phyloP scores from a whole-genome alignment of 2,113 vertebrate genomes.

The Scalopus aquaticus region DNA sequence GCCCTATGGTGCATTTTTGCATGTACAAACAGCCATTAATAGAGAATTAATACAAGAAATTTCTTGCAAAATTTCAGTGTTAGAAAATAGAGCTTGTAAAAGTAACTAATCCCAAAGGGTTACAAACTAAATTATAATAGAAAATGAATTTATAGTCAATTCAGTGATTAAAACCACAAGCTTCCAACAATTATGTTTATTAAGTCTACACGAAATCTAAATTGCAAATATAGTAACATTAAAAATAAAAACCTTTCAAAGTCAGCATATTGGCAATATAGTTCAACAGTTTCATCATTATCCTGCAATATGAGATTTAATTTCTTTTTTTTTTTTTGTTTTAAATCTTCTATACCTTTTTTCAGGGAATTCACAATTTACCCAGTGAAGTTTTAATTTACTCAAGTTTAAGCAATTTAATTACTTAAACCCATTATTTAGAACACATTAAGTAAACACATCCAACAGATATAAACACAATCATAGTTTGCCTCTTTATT shows the following conservation, averaged over 20 bases:
- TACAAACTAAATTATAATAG: slow-evolving; percentile 16
- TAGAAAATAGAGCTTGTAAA: slow-evolving; percentile 18
- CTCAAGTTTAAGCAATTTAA: neutral
- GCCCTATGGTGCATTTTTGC: neutral
- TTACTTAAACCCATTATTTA: neutral
- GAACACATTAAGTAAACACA: neutral
- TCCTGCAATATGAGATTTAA: neutral
- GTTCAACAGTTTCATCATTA: neutral
- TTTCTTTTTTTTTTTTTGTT: neutral
- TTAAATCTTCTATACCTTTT: neutral
- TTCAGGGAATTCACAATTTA: neutral
- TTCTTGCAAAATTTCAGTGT: slow-evolving; percentile 42
- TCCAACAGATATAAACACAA: neutral
- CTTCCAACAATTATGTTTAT: neutral
- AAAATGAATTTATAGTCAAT: neutral
- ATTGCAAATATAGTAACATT: neutral
- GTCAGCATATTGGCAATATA: neutral
- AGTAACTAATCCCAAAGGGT: slow-evolving; percentile 19
- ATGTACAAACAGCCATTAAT: neutral
- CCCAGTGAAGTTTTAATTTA: neutral
- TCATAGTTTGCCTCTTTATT: neutral
- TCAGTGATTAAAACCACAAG: slow-evolving; percentile 3
- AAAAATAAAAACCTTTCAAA: neutral
- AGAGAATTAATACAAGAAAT: slow-evolving; percentile 35
- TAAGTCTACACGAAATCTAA: neutral